Percentiles rank a stretch among this genome's conserved stretches.
Evolutionary conservation across 2,888 invertebrate species (phyloP).

Genomic region (Agriopis aurantiaria): DNA sequence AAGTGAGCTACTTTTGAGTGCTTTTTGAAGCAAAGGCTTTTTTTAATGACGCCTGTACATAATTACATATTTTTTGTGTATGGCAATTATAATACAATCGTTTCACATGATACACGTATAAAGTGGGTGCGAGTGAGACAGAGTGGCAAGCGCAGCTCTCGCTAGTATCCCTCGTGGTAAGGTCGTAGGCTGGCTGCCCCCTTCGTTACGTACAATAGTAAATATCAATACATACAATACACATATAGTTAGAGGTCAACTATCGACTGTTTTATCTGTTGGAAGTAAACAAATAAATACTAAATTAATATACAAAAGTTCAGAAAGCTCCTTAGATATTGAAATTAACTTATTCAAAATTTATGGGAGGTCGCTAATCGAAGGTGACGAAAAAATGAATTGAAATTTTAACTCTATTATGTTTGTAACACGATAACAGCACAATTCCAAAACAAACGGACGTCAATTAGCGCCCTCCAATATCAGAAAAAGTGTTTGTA

Average conservation of each 20-base stretch:
- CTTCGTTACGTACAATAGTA: conserved; percentile 62
- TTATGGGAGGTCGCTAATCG: neutral
- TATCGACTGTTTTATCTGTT: conserved; percentile 44
- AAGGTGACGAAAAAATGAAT: too few relatives aligned
- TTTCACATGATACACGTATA: conserved; percentile 58
- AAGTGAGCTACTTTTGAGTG: neutral
- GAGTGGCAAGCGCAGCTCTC: conserved; percentile 76
- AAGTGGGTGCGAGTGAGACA: conserved; percentile 51
- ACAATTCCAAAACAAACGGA: neutral
- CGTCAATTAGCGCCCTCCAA: conserved; percentile 1
- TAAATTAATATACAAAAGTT: conserved; percentile 33
- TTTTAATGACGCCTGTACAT: neutral
- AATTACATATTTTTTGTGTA: neutral
- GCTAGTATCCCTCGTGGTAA: conserved; percentile 40
- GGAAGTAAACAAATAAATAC: conserved; percentile 41
- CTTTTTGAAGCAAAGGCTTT: neutral
- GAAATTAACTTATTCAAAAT: neutral
- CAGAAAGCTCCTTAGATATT: neutral
- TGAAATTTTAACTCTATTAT: neutral
- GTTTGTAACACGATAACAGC: too few relatives aligned
- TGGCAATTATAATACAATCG: conserved; percentile 53
- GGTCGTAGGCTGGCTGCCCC: conserved; percentile 80
- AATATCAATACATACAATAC: conserved; percentile 55
- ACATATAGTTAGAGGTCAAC: conserved; percentile 39
- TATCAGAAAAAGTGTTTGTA: neutral